These are phyloP conservation scores for Leptosomus discolor DNA, from an alignment of 2,113 vertebrate species.

Conservation along the genomic window DNA sequence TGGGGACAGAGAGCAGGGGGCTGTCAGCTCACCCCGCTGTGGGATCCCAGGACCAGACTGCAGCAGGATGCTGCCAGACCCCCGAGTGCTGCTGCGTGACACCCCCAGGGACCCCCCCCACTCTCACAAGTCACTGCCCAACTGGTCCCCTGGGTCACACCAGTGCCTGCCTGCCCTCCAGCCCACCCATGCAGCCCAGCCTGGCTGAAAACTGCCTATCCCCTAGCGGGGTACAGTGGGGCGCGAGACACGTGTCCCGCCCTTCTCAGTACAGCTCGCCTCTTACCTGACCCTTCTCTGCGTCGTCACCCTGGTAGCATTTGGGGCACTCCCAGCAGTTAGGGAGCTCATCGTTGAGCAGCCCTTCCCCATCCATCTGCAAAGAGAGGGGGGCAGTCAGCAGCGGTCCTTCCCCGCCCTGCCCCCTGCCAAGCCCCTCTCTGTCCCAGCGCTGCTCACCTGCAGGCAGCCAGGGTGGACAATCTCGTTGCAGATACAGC, in stretches of 20 bases:
- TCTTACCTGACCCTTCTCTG: slow-evolving; percentile 79
- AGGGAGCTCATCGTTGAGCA: slow-evolving; percentile 92
- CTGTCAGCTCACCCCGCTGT: background rate
- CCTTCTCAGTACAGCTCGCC: background rate
- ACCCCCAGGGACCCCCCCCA: accelerated
- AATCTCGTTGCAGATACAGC: slow-evolving; percentile 92
- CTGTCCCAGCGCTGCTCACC: slow-evolving; percentile 58
- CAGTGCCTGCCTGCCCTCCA: background rate
- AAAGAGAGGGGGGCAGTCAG: background rate
- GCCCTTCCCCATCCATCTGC: slow-evolving; percentile 90
- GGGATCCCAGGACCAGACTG: background rate
- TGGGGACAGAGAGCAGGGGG: background rate
- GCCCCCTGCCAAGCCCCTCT: background rate
- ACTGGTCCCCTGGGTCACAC: background rate
- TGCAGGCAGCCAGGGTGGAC: slow-evolving; percentile 92
- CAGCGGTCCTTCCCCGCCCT: background rate
- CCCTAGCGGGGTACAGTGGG: background rate
- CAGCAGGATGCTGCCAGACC: background rate
- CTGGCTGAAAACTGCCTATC: background rate
- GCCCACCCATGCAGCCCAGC: background rate
- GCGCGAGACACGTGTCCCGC: background rate
- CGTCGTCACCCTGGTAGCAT: slow-evolving; percentile 85
- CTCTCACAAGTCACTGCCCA: background rate
- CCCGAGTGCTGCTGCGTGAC: accelerated
- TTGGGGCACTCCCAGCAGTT: slow-evolving; percentile 98